phyloP scores from a whole-genome alignment of 2,797 vertebrate genomes.

The Tauraco hartlaubi region DNA sequence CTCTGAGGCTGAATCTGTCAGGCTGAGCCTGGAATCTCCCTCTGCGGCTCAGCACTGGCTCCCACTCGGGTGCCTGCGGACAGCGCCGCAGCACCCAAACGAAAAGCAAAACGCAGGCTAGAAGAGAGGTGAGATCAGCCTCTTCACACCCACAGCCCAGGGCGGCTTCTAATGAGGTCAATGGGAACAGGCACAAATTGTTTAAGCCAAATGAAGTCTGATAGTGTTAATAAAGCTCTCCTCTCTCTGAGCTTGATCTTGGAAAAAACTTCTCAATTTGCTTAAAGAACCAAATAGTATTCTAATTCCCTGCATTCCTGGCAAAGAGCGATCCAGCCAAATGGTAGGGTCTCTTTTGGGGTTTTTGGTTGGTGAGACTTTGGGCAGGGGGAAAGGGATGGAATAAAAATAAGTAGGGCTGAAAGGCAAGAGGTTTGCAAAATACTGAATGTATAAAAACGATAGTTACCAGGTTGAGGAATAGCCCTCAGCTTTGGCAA shows the following conservation, averaged over 20 bases:
- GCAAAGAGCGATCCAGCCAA: background rate
- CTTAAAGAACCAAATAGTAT: background rate
- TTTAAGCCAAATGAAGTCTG: background rate
- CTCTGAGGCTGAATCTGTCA: background rate
- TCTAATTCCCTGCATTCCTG: background rate
- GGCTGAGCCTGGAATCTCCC: background rate
- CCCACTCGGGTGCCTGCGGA: background rate
- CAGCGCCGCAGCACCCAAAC: background rate
- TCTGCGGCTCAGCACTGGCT: fast-evolving
- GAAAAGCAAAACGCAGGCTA: background rate
- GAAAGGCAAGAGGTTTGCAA: background rate
- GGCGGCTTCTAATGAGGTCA: background rate
- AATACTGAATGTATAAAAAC: background rate
- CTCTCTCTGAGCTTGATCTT: background rate
- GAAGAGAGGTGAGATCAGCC: background rate
- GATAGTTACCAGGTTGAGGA: background rate
- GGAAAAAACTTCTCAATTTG: background rate
- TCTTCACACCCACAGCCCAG: background rate
- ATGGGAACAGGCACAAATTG: background rate
- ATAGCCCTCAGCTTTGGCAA: background rate
- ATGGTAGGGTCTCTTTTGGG: background rate
- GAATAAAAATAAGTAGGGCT: background rate
- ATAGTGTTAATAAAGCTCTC: background rate
- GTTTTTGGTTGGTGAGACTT: background rate
- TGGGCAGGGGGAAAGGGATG: background rate